Evolutionary conservation across 2,113 vertebrate species (phyloP).

Genomic region (Nothoprocta perdicaria): DNA sequence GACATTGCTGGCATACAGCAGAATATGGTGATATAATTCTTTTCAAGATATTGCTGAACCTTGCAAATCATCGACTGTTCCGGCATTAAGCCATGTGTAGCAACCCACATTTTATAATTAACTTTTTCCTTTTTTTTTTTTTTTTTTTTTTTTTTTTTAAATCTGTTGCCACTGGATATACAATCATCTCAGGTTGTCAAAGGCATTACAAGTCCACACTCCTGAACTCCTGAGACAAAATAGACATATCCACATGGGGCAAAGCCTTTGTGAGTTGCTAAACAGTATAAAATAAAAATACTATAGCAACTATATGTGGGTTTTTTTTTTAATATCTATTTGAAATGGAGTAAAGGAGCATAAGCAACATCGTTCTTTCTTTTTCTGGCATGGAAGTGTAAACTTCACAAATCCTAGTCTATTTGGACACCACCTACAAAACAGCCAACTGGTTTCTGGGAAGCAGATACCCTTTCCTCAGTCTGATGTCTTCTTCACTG

Average conservation of each 20-base stretch:
- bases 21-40: background rate
- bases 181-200: background rate
- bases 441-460: background rate
- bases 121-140: background rate
- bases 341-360: background rate
- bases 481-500: background rate
- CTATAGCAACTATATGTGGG: background rate
- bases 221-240: background rate
- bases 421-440: background rate
- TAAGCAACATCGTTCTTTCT: background rate
- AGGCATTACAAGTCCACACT: background rate
- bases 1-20: background rate
- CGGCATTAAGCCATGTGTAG: background rate
- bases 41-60: background rate
- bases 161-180: background rate
- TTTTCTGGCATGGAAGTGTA: background rate
- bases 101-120: background rate
- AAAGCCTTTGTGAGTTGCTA: background rate
- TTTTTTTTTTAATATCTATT: background rate
- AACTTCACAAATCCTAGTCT: background rate
- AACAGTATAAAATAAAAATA: background rate
- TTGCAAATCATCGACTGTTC: constrained; percentile 3
- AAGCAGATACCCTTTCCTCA: background rate
- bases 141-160: background rate
- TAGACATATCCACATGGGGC: background rate